A percentile compares a stretch with the other conserved stretches of the same genome.
These are phyloP conservation scores for Lophochroa leadbeateri DNA, from an alignment of 2,113 vertebrate genomes.

Conservation along the genomic window DNA sequence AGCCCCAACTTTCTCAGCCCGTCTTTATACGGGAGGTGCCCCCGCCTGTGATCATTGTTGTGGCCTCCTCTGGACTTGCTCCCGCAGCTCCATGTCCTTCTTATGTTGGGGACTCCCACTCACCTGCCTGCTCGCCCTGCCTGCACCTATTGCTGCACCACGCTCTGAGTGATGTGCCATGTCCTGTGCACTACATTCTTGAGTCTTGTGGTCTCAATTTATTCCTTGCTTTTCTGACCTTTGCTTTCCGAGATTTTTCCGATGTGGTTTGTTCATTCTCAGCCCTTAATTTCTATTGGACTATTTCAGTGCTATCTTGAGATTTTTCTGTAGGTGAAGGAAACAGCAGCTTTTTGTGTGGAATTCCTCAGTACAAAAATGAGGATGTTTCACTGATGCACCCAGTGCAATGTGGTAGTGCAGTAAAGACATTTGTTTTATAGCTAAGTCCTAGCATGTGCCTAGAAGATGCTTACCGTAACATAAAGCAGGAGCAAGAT, in stretches of 20 bases:
- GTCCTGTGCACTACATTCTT: background rate
- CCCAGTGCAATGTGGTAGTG: background rate
- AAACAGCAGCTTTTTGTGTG: background rate
- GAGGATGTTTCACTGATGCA: background rate
- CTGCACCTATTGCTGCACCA: background rate
- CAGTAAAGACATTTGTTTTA: background rate
- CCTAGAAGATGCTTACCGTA: background rate
- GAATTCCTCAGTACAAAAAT: background rate
- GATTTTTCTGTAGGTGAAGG: background rate
- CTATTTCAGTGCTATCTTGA: background rate
- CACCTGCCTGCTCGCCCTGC: background rate
- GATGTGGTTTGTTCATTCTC: fast-evolving
- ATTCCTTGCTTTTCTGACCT: background rate
- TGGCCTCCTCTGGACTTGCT: background rate
- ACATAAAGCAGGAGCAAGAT: fast-evolving
- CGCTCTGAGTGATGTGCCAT: background rate
- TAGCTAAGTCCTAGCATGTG: background rate
- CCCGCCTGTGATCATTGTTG: background rate
- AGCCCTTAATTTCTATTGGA: background rate
- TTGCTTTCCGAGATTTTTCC: background rate
- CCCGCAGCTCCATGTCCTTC: too few species aligned
- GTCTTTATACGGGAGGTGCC: background rate
- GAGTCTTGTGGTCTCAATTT: background rate
- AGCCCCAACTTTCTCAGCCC: background rate
- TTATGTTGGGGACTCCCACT: background rate